A percentile compares a stretch with the other conserved stretches of the same genome.
Evolutionary conservation across 2,797 vertebrate species (phyloP).

Genomic region (Sciurus carolinensis): DNA sequence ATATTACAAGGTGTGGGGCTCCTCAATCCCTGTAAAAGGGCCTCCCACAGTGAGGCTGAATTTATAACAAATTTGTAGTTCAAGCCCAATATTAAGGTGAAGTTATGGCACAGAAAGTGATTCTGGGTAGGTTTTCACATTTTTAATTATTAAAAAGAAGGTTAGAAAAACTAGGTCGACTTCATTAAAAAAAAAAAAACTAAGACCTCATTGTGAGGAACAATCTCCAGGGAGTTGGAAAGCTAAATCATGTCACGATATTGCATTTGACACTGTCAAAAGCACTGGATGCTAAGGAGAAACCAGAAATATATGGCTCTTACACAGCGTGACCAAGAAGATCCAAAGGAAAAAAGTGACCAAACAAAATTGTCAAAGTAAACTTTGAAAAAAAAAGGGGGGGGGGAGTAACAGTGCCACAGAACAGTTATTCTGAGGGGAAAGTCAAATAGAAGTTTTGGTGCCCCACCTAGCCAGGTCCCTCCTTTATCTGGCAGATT

Average conservation of each 20-base stretch:
- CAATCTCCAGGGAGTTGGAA: conserved; percentile 62
- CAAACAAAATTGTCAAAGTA: not conserved
- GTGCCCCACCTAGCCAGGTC: not conserved
- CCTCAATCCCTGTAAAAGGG: not conserved
- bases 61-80: conserved; percentile 25
- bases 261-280: conserved; percentile 22
- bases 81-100: conserved; percentile 55
- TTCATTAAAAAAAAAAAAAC: conserved; percentile 80
- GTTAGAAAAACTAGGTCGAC: conserved; percentile 82
- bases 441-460: not conserved
- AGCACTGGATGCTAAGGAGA: conserved; percentile 20
- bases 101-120: conserved; percentile 69
- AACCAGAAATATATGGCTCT: not conserved
- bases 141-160: conserved; percentile 86
- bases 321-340: not conserved
- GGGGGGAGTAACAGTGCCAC: not conserved
- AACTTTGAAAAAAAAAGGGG: not conserved
- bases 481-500: not conserved
- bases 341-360: not conserved
- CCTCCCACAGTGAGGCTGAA: not conserved
- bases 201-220: conserved; percentile 78
- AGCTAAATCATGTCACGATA: conserved; percentile 71
- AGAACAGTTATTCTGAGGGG: not conserved
- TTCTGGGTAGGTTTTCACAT: conserved; percentile 68
- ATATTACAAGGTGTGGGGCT: not conserved